Conservation (phyloP, 2,888 invertebrate genomes). For the Chloromyia formosa region DNA sequence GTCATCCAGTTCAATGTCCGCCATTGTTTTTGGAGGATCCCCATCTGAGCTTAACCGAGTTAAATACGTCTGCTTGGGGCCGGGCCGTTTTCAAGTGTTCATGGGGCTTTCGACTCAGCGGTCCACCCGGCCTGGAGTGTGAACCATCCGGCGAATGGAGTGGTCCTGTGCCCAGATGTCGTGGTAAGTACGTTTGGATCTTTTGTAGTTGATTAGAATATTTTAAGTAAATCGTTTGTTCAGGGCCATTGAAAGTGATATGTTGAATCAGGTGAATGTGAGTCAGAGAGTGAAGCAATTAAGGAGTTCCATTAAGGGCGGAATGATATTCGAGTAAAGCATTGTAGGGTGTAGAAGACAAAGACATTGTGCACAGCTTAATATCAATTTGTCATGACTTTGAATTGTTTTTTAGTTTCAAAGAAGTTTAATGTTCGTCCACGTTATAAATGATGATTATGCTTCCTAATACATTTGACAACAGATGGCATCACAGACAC, state of each 20-base stretch:
- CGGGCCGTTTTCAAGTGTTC: conserved; percentile 83
- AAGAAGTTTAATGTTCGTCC: no score
- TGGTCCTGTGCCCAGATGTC: conserved; percentile 77
- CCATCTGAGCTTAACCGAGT: conserved; percentile 78
- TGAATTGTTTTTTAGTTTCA: no score
- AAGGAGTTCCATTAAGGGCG: background rate
- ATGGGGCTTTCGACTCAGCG: conserved; percentile 82
- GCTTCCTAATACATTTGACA: no score
- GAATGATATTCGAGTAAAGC: no score
- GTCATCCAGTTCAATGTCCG: conserved; percentile 82
- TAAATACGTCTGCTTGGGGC: conserved; percentile 83
- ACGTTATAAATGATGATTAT: no score
- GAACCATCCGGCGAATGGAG: conserved; percentile 83
- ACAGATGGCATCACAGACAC: no score
- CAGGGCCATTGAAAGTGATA: conserved; percentile 9
- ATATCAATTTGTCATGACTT: no score
- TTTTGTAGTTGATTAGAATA: conserved; percentile 28
- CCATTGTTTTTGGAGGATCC: conserved; percentile 73
- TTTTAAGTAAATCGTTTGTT: conserved; percentile 22
- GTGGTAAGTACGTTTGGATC: conserved; percentile 68
- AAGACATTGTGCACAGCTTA: no score
- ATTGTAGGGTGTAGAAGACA: no score
- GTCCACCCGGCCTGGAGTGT: conserved; percentile 81
- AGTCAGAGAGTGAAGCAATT: conserved; percentile 16
- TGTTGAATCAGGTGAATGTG: conserved; percentile 5